Evolutionary conservation across 2,888 invertebrate species (phyloP).

Genomic region (Plebejus melissa): DNA sequence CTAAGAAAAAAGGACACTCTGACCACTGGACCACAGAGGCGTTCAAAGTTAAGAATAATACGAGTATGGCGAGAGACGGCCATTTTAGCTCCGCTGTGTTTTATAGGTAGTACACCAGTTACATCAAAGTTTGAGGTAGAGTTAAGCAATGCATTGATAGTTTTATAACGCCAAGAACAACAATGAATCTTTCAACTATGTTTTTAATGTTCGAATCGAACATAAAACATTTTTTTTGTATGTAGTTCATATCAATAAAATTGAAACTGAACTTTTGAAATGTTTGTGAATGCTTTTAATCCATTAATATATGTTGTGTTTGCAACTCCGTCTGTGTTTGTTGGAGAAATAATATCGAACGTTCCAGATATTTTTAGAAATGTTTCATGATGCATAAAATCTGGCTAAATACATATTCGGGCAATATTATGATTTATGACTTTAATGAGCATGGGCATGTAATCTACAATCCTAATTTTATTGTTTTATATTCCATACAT

Average conservation of each 20-base stretch:
- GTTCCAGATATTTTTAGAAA: background rate
- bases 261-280: background rate
- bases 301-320: background rate
- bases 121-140: background rate
- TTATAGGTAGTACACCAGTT: background rate
- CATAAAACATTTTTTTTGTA: slow-evolving; percentile 5
- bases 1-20: too few species aligned
- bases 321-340: background rate
- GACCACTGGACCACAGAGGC: too few species aligned
- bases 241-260: slow-evolving; percentile 10
- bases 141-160: slow-evolving; percentile 1
- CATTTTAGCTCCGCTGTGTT: background rate
- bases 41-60: too few species aligned
- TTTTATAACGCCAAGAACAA: background rate
- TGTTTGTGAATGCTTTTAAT: slow-evolving; percentile 1
- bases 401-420: too few species aligned
- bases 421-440: too few species aligned
- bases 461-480: too few species aligned
- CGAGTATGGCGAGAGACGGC: too few species aligned
- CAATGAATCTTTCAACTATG: slow-evolving; percentile 1
- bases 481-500: too few species aligned
- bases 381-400: background rate
- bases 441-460: too few species aligned
- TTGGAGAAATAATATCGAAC: background rate
- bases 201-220: slow-evolving; percentile 11